These are phyloP conservation scores for Myodes glareolus DNA, from an alignment of 2,113 vertebrate species.

Conservation along the genomic window DNA sequence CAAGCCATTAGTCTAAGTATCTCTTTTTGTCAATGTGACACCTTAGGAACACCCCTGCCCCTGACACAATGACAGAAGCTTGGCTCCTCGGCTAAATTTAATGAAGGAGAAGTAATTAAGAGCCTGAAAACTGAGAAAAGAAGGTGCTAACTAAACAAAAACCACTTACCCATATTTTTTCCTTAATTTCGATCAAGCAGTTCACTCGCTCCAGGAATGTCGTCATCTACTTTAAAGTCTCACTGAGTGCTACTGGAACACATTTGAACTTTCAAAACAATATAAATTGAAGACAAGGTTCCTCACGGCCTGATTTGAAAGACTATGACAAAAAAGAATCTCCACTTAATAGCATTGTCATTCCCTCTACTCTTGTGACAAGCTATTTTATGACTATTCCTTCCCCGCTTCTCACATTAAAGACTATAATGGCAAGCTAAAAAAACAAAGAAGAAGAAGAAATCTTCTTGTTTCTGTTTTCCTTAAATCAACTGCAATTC, in stretches of 20 bases:
- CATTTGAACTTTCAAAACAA: slow-evolving; percentile 13
- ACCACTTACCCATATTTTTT: slow-evolving; percentile 62
- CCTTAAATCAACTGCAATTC: slow-evolving; percentile 53
- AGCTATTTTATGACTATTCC: slow-evolving; percentile 22
- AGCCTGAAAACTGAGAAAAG: slow-evolving; percentile 59
- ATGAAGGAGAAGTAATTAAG: slow-evolving; percentile 43
- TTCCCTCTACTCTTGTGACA: background rate
- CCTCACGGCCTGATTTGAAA: slow-evolving; percentile 58
- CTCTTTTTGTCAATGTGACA: slow-evolving; percentile 45
- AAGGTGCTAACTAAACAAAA: slow-evolving; percentile 48
- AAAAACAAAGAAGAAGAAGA: background rate
- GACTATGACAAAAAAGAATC: slow-evolving; percentile 39
- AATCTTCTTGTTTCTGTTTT: slow-evolving; percentile 57
- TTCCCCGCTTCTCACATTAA: slow-evolving; percentile 40
- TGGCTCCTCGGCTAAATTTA: slow-evolving; percentile 62
- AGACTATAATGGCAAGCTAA: background rate
- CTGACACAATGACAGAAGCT: slow-evolving; percentile 59
- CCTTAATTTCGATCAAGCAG: slow-evolving; percentile 70
- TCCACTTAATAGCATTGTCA: background rate
- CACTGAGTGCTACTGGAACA: slow-evolving; percentile 46
- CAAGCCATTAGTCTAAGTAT: slow-evolving; percentile 67
- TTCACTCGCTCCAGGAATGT: slow-evolving; percentile 61
- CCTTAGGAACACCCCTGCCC: slow-evolving; percentile 30
- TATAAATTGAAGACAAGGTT: slow-evolving; percentile 56
- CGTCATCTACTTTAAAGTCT: slow-evolving; percentile 47